These are phyloP conservation scores for Epizoanthus fatuus DNA, from an alignment of 92 coral and sea anemone genomes.

Conservation along the genomic window DNA sequence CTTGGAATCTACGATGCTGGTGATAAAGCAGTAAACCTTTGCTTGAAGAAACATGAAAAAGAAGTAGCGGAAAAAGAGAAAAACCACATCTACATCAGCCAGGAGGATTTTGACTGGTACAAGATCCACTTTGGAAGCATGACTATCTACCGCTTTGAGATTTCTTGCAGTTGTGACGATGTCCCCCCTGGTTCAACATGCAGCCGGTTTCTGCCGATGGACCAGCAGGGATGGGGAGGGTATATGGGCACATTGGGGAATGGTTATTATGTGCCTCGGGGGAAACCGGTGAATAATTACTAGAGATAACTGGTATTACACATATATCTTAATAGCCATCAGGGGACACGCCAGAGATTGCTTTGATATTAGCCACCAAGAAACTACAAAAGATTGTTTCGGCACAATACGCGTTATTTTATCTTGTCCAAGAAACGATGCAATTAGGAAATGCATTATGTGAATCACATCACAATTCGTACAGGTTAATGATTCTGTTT, in stretches of 20 bases:
- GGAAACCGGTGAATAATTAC: not conserved
- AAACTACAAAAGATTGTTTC: too few species aligned
- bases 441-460: too few species aligned
- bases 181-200: slow-evolving; percentile 73
- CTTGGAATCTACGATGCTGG: slow-evolving; percentile 96
- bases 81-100: slow-evolving; percentile 84
- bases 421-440: too few species aligned
- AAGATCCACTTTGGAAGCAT: slow-evolving; percentile 93
- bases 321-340: too few species aligned
- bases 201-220: slow-evolving; percentile 89
- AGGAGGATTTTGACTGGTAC: slow-evolving; percentile 86
- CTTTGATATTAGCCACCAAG: too few species aligned
- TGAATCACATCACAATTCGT: too few species aligned
- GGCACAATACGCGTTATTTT: too few species aligned
- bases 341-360: too few species aligned
- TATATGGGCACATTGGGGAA: slow-evolving; percentile 97
- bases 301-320: not conserved
- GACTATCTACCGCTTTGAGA: slow-evolving; percentile 84
- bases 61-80: slow-evolving; percentile 45
- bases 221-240: slow-evolving; percentile 98
- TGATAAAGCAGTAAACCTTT: slow-evolving; percentile 93
- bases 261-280: slow-evolving; percentile 88
- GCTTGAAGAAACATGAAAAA: slow-evolving; percentile 84
- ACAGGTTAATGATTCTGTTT: too few species aligned
- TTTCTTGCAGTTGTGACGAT: slow-evolving; percentile 84